These are phyloP conservation scores for Allophyes oxyacanthae DNA, from an alignment of 2,888 invertebrate species.

Conservation along the genomic window DNA sequence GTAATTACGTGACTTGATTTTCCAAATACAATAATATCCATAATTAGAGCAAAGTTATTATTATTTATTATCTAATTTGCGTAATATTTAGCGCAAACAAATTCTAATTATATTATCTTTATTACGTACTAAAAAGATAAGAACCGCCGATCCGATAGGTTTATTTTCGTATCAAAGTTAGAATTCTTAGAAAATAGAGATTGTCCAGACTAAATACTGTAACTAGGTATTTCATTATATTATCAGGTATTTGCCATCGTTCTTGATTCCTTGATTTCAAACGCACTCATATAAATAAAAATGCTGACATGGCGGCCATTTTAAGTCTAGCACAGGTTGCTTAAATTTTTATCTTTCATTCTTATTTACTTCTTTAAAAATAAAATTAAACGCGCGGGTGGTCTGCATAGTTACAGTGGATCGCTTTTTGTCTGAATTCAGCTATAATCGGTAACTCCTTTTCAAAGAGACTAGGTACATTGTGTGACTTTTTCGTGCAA, in stretches of 20 bases:
- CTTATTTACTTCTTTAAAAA: too few relatives aligned
- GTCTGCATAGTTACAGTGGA: too few relatives aligned
- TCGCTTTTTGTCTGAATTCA: not conserved
- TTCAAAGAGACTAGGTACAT: slow-evolving; percentile 3
- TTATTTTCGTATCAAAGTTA: slow-evolving; percentile 8
- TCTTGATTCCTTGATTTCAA: slow-evolving; percentile 20
- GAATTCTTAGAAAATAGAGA: slow-evolving; percentile 23
- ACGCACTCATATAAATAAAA: too few relatives aligned
- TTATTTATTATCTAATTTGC: not conserved
- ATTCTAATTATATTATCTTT: slow-evolving; percentile 14
- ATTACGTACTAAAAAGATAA: slow-evolving; percentile 15
- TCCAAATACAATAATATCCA: not conserved
- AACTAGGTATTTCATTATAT: not conserved
- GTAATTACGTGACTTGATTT: too few relatives aligned
- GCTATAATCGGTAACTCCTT: not conserved
- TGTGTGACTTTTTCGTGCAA: slow-evolving; percentile 12
- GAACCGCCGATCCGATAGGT: slow-evolving; percentile 3
- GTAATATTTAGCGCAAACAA: not conserved
- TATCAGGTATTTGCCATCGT: slow-evolving; percentile 17
- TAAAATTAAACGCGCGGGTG: too few relatives aligned
- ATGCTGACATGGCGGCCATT: too few relatives aligned
- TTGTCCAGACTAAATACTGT: slow-evolving; percentile 14
- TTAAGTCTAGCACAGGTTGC: too few relatives aligned
- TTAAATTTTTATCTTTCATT: too few relatives aligned
- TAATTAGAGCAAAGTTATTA: not conserved